Evolutionary conservation across 2,113 vertebrate genomes (phyloP).

Genomic region (Chionomys nivalis): DNA sequence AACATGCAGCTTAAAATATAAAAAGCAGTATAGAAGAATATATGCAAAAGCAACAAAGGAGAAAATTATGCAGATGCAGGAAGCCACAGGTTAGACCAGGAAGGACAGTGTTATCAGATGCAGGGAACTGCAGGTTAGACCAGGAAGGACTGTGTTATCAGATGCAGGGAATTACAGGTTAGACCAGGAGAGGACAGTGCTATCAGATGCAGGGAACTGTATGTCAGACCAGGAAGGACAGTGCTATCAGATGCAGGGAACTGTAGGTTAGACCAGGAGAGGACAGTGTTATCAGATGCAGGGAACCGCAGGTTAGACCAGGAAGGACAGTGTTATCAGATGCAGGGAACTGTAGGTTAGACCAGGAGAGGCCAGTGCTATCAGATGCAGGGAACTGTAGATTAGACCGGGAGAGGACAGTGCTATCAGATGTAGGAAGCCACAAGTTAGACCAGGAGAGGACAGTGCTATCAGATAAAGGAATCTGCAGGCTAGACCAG

Average conservation of each 20-base stretch:
- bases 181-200: background rate
- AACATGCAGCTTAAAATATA: background rate
- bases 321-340: too few species aligned
- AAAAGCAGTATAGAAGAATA: background rate
- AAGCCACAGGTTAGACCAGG: too few species aligned
- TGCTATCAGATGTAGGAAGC: background rate
- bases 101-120: too few species aligned
- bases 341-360: background rate
- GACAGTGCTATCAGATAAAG: background rate
- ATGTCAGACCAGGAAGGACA: background rate
- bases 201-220: background rate
- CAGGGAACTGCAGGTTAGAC: too few species aligned
- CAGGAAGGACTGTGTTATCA: too few species aligned
- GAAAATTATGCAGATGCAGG: too few species aligned
- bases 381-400: background rate
- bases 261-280: background rate
- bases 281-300: background rate
- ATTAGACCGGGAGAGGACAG: background rate
- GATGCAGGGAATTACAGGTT: background rate
- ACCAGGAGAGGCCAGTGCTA: background rate
- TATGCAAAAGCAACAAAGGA: background rate
- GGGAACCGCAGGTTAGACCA: too few species aligned
- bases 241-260: background rate
- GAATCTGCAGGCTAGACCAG: background rate
- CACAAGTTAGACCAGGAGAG: background rate